Percentiles rank a stretch among this genome's conserved stretches.
These are phyloP conservation scores for Mirounga angustirostris DNA, from an alignment of 2,113 vertebrate genomes.

Conservation along the genomic window DNA sequence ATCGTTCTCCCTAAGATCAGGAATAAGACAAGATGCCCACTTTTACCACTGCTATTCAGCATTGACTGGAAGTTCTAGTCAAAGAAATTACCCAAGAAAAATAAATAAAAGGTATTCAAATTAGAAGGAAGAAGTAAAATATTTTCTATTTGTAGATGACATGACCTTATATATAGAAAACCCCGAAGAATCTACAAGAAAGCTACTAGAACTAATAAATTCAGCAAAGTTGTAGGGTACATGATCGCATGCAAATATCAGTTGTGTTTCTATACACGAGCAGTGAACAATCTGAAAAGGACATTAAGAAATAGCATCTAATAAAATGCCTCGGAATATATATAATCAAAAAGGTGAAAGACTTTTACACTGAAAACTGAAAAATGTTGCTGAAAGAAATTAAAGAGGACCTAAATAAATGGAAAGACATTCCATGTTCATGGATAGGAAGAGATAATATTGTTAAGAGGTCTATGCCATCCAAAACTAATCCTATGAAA, in stretches of 20 bases:
- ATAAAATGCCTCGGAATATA: background rate
- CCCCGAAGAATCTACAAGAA: background rate
- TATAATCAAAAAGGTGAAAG: slow-evolving; percentile 19
- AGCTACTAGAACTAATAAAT: slow-evolving; percentile 17
- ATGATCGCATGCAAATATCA: background rate
- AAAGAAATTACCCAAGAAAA: slow-evolving; percentile 14
- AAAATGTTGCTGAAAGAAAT: slow-evolving; percentile 21
- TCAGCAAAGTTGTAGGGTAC: background rate
- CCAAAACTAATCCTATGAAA: background rate
- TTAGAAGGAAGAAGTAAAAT: slow-evolving; percentile 26
- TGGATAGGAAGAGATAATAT: background rate
- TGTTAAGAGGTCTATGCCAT: background rate
- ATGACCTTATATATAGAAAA: background rate
- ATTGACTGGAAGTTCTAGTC: background rate
- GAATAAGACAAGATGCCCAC: background rate
- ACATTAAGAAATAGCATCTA: slow-evolving; percentile 31
- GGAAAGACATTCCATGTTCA: background rate
- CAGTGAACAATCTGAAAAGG: slow-evolving; percentile 12
- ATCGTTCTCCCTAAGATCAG: background rate
- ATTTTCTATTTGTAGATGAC: background rate
- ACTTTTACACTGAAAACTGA: background rate
- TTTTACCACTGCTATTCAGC: background rate
- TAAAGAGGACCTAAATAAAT: slow-evolving; percentile 13
- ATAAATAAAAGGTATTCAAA: background rate
- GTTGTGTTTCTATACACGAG: background rate